Evolutionary conservation across 2,888 invertebrate genomes (phyloP).

Genomic region (Geotrupes spiniger): DNA sequence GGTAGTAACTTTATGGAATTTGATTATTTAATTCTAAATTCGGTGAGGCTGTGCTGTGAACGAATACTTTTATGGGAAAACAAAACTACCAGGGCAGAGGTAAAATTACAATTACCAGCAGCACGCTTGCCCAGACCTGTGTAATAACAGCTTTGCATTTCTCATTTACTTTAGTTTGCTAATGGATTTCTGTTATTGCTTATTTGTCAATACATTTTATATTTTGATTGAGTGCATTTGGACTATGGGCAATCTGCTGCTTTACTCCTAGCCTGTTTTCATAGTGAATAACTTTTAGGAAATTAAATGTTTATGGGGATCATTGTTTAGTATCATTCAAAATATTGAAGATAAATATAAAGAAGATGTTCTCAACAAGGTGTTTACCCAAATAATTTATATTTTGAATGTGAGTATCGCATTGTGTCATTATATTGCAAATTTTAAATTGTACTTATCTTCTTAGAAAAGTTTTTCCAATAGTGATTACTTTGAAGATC

Average conservation of each 20-base stretch:
- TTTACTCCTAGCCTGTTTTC: too few species aligned
- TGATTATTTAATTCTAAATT: slow-evolving; percentile 33
- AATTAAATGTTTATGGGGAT: slow-evolving; percentile 26
- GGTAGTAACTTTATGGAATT: slow-evolving; percentile 32
- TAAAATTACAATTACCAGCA: background rate
- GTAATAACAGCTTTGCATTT: too few species aligned
- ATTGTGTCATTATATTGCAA: background rate
- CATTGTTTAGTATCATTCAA: slow-evolving; percentile 21
- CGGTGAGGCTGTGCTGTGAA: slow-evolving; percentile 34
- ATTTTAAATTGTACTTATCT: background rate
- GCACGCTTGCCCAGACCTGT: too few species aligned
- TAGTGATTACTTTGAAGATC: slow-evolving; percentile 15
- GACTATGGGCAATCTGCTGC: too few species aligned
- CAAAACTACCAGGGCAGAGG: slow-evolving; percentile 14
- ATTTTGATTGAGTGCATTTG: too few species aligned
- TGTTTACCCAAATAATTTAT: slow-evolving; percentile 10
- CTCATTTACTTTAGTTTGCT: too few species aligned
- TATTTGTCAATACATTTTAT: too few species aligned
- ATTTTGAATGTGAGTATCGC: slow-evolving; percentile 14
- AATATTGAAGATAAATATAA: slow-evolving; percentile 14
- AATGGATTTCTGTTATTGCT: too few species aligned
- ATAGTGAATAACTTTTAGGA: slow-evolving; percentile 6
- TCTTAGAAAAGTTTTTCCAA: slow-evolving; percentile 14
- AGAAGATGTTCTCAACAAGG: slow-evolving; percentile 18
- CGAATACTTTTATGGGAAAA: slow-evolving; percentile 28